phyloP scores from a whole-genome alignment of 2,888 invertebrate species.

The Pachliopta kotzebuea region DNA sequence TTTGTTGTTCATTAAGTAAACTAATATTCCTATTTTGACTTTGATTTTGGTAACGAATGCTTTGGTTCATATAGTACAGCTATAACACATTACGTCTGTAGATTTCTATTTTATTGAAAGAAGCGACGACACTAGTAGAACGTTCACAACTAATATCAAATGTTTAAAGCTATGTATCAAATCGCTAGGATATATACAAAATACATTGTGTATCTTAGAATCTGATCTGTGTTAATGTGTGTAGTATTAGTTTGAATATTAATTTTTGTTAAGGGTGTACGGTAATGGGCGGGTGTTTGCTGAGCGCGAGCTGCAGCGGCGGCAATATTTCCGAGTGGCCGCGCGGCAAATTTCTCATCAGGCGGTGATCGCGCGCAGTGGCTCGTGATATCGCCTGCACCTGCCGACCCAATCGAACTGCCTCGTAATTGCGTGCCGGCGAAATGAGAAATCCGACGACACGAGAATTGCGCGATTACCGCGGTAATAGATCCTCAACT shows the following conservation, averaged over 20 bases:
- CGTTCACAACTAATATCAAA: too few species aligned
- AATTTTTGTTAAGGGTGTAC: not conserved
- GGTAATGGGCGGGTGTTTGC: too few species aligned
- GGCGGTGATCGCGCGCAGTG: slow-evolving; percentile 41
- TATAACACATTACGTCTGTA: too few species aligned
- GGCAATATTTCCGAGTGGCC: slow-evolving; percentile 57
- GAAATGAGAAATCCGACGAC: slow-evolving; percentile 31
- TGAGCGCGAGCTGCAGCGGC: slow-evolving; percentile 17
- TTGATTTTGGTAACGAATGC: too few species aligned
- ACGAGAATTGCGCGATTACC: slow-evolving; percentile 27
- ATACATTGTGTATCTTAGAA: too few species aligned
- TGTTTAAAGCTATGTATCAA: too few species aligned
- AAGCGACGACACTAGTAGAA: too few species aligned
- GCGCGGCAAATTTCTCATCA: slow-evolving; percentile 73
- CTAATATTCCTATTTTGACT: too few species aligned
- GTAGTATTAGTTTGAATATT: not conserved
- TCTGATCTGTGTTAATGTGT: not conserved
- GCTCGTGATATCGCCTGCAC: slow-evolving; percentile 40
- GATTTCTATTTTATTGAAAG: too few species aligned
- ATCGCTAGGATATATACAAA: too few species aligned
- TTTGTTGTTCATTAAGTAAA: too few species aligned
- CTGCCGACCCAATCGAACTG: slow-evolving; percentile 29
- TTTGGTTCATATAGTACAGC: too few species aligned
- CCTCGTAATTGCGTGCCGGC: slow-evolving; percentile 43
- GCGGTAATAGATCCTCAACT: slow-evolving; percentile 12